Percentiles rank a stretch among this genome's conserved stretches.
Conservation (phyloP, 2,888 invertebrate species). For the Mechanitis mazaeus region DNA sequence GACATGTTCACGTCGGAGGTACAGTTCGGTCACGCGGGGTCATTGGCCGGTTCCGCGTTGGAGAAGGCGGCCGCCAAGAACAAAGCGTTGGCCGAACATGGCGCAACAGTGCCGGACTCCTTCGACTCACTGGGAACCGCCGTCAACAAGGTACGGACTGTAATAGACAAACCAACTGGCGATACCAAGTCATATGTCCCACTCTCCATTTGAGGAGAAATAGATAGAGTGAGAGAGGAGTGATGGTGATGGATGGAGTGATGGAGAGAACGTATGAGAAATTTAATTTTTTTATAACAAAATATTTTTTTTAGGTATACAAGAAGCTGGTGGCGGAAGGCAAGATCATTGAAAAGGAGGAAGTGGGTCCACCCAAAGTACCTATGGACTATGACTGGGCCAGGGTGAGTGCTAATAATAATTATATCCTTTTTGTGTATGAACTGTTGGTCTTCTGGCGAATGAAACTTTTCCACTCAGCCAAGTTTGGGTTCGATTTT, state of each 20-base stretch:
- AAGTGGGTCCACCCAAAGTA: conserved; percentile 98
- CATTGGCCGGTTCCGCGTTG: conserved; percentile 94
- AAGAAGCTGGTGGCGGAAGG: conserved; percentile 86
- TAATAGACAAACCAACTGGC: neutral
- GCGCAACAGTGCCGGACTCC: conserved; percentile 93
- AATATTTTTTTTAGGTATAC: conserved; percentile 74
- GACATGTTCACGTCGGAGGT: conserved; percentile 92
- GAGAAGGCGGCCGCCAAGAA: conserved; percentile 98
- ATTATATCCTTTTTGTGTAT: too few relatives aligned
- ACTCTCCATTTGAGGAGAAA: too few relatives aligned
- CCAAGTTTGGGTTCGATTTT: too few relatives aligned
- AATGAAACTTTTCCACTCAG: too few relatives aligned
- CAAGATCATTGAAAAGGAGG: conserved; percentile 89
- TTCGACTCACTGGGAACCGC: conserved; percentile 89
- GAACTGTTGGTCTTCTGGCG: too few relatives aligned
- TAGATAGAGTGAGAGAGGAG: too few relatives aligned
- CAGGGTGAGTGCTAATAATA: conserved; percentile 67
- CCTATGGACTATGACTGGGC: conserved; percentile 99
- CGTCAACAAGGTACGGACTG: conserved; percentile 61
- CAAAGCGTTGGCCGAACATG: conserved; percentile 85
- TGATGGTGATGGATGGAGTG: too few relatives aligned
- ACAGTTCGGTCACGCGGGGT: conserved; percentile 99
- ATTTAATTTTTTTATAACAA: neutral
- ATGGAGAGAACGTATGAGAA: too few relatives aligned
- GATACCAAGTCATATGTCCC: too few relatives aligned